Conservation (phyloP, 2,113 vertebrate species). For the Cebus imitator region DNA sequence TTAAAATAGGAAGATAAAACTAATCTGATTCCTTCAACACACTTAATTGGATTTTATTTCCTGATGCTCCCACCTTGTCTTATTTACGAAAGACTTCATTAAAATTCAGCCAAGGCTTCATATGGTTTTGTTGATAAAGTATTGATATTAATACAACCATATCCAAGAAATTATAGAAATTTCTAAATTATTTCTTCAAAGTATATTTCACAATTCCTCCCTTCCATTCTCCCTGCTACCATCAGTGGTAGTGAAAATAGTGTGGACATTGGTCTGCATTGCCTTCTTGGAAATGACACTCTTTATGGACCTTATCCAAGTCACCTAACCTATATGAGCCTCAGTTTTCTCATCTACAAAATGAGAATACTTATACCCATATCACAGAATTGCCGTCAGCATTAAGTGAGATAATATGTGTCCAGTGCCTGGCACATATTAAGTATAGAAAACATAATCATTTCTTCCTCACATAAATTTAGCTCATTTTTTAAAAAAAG, state of each 20-base stretch:
- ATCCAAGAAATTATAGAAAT: neutral
- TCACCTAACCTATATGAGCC: neutral
- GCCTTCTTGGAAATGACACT: neutral
- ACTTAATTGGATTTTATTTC: constrained; percentile 14
- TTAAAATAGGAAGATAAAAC: neutral
- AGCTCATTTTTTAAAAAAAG: neutral
- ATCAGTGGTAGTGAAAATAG: neutral
- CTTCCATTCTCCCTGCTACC: neutral
- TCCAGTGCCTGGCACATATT: too few relatives aligned
- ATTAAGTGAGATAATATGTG: neutral
- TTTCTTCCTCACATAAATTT: neutral
- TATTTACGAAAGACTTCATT: constrained; percentile 29
- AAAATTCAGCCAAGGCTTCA: constrained; percentile 20
- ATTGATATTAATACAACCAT: neutral
- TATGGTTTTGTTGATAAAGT: constrained; percentile 29
- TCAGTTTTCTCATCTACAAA: neutral
- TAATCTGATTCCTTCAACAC: neutral
- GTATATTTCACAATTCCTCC: neutral
- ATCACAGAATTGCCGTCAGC: neutral
- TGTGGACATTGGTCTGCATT: neutral
- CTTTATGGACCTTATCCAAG: neutral
- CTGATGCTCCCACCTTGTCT: neutral
- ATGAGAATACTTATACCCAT: neutral
- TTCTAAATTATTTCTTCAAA: neutral
- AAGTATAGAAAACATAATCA: neutral